Percentiles rank a stretch among this genome's conserved stretches.
Conservation (phyloP, 2,888 invertebrate genomes). For the Chymomyza amoena region DNA sequence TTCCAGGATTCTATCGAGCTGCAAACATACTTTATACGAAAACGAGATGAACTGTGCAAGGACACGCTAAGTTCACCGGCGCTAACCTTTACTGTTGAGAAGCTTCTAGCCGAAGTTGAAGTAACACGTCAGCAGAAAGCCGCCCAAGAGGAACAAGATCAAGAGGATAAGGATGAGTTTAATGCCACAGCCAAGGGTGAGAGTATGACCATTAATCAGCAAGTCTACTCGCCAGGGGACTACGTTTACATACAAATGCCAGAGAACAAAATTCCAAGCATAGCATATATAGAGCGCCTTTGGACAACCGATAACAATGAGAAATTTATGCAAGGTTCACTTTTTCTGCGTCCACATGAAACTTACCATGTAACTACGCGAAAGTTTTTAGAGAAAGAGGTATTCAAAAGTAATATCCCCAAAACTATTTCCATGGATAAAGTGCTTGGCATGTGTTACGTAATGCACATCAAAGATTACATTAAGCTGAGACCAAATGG, state of each 20-base stretch:
- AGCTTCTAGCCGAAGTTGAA: constrained; percentile 88
- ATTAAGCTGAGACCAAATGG: constrained; percentile 93
- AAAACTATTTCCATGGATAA: constrained; percentile 91
- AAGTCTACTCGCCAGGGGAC: constrained; percentile 90
- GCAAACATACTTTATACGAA: constrained; percentile 92
- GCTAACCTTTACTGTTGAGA: constrained; percentile 87
- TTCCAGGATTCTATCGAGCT: constrained; percentile 97
- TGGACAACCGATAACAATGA: constrained; percentile 91
- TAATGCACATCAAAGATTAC: constrained; percentile 96
- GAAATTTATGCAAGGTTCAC: constrained; percentile 94
- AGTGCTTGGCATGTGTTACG: constrained; percentile 92
- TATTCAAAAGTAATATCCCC: constrained; percentile 95
- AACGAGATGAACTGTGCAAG: constrained; percentile 87
- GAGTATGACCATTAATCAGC: constrained; percentile 87
- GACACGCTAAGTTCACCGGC: constrained; percentile 92
- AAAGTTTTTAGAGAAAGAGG: constrained; percentile 96
- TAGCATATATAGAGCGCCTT: constrained; percentile 92
- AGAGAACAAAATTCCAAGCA: constrained; percentile 82
- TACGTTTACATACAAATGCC: constrained; percentile 91
- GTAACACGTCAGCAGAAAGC: constrained; percentile 87
- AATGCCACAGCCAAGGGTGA: constrained; percentile 79
- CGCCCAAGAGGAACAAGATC: constrained; percentile 88
- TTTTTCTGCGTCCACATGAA: constrained; percentile 94
- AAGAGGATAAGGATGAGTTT: constrained; percentile 83
- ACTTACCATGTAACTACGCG: constrained; percentile 97